A percentile compares a stretch with the other conserved stretches of the same genome.
phyloP scores from a whole-genome alignment of 2,888 invertebrate species.

The Troglohyphantes excavatus region DNA sequence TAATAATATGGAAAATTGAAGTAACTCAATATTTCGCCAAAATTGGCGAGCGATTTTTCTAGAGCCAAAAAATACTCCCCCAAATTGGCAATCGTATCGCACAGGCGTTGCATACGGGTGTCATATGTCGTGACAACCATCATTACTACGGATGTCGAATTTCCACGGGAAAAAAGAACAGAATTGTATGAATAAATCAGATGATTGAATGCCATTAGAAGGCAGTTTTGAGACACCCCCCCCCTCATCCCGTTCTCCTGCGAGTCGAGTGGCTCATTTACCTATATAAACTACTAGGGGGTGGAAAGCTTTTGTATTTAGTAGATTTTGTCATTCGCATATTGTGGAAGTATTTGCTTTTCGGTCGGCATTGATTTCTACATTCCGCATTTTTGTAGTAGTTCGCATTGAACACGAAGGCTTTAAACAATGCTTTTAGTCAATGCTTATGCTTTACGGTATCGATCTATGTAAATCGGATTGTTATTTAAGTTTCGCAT shows the following conservation, averaged over 20 bases:
- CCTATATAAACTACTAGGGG: background rate
- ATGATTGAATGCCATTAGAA: slow-evolving; percentile 75
- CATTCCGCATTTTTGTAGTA: background rate
- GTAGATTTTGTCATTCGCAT: background rate
- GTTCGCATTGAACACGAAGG: background rate
- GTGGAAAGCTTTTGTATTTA: background rate
- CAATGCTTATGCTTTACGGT: no score
- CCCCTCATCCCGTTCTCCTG: background rate
- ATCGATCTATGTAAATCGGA: no score
- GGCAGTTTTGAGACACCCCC: background rate
- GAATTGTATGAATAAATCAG: slow-evolving; percentile 71
- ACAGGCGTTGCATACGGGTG: slow-evolving; percentile 28
- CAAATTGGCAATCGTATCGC: slow-evolving; percentile 25
- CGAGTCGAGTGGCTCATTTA: no score
- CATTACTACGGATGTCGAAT: slow-evolving; percentile 63
- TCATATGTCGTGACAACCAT: slow-evolving; percentile 62
- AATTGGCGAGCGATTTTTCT: background rate
- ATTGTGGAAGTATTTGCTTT: background rate
- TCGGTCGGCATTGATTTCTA: background rate
- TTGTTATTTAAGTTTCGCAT: no score
- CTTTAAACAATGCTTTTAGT: no score
- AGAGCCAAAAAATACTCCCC: background rate
- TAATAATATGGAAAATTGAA: no score
- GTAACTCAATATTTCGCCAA: background rate
- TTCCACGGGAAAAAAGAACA: slow-evolving; percentile 50